A percentile compares a stretch with the other conserved stretches of the same genome.
Conservation (phyloP, 2,888 invertebrate species). For the Caenorhabditis doughertyi region DNA sequence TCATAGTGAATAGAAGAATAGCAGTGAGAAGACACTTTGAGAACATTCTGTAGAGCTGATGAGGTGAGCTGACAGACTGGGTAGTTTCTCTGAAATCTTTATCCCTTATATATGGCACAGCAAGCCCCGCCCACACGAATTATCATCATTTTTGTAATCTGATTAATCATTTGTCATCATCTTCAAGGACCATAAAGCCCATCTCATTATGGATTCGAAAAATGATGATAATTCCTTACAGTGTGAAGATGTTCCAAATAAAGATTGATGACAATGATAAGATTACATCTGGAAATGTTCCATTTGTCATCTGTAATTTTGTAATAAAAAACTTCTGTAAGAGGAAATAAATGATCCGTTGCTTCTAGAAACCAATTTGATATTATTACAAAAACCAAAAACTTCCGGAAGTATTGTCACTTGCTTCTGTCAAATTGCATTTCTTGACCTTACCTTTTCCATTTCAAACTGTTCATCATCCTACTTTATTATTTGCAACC, state of each 20-base stretch:
- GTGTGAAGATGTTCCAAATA: not conserved
- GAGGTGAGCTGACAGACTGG: not conserved
- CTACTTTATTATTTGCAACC: constrained; percentile 44
- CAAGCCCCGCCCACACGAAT: not conserved
- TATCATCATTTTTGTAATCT: not conserved
- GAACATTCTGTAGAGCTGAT: constrained; percentile 7
- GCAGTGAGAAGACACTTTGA: not conserved
- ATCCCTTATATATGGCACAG: not conserved
- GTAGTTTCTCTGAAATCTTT: not conserved
- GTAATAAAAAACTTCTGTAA: no score
- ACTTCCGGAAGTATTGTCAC: no score
- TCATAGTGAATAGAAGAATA: constrained; percentile 7
- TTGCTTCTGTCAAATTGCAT: not conserved
- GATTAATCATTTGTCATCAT: not conserved
- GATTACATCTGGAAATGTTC: not conserved
- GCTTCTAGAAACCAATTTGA: no score
- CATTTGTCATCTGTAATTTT: no score
- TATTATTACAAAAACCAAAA: not conserved
- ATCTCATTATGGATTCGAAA: not conserved
- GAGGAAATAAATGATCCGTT: no score
- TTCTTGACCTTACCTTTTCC: constrained; percentile 5
- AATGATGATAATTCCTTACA: not conserved
- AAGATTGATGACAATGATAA: not conserved
- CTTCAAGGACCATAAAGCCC: not conserved
- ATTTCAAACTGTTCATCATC: not conserved